phyloP scores from a whole-genome alignment of 2,797 vertebrate genomes.

The Enteromius argenteus region DNA sequence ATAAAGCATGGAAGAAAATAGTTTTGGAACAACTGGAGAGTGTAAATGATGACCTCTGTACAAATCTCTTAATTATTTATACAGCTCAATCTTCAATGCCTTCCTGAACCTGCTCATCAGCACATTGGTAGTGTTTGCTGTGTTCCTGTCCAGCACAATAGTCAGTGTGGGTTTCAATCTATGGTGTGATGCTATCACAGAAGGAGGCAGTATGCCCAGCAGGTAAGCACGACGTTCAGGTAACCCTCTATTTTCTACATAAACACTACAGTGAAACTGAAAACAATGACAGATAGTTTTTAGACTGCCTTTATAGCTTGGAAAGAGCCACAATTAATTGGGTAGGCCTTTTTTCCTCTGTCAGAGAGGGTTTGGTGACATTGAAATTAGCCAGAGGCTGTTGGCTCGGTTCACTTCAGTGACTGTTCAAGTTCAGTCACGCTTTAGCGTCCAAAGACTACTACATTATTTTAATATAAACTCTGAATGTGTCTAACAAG shows the following conservation, averaged over 20 bases:
- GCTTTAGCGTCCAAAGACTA: conserved; percentile 8
- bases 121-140: conserved; percentile 88
- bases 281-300: neutral
- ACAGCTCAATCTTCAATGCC: conserved; percentile 93
- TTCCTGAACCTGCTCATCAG: conserved; percentile 96
- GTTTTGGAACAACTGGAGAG: neutral
- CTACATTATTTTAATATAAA: conserved; percentile 26
- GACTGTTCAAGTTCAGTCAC: conserved; percentile 7
- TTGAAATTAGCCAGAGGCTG: conserved; percentile 23
- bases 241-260: neutral
- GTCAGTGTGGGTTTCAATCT: conserved; percentile 96
- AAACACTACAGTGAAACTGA: neutral
- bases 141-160: conserved; percentile 96
- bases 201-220: conserved; percentile 87
- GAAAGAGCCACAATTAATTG: conserved; percentile 14
- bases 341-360: neutral
- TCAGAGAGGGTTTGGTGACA: neutral
- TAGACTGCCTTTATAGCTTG: neutral
- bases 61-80: conserved; percentile 41
- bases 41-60: neutral
- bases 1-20: too few species aligned
- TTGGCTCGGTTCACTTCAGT: conserved; percentile 25
- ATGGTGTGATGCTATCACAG: conserved; percentile 95
- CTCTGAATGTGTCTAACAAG: neutral
- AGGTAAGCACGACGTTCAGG: conserved; percentile 78